These are phyloP conservation scores for Okapia johnstoni DNA, from an alignment of 2,113 vertebrate genomes.

Conservation along the genomic window DNA sequence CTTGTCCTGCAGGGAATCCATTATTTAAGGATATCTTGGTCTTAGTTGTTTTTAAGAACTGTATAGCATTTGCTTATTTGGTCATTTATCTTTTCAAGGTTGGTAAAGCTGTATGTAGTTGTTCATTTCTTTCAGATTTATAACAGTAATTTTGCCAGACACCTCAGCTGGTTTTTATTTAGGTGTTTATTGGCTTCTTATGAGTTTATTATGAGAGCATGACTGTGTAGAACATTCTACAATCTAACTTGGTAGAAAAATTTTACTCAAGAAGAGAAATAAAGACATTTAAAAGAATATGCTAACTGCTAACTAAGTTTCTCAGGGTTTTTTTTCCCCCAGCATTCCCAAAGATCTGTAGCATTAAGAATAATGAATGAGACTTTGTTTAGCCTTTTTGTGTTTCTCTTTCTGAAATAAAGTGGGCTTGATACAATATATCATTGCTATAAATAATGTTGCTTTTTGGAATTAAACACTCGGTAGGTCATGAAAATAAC, in stretches of 20 bases:
- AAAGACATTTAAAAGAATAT: neutral
- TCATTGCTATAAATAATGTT: conserved; percentile 24
- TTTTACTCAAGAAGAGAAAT: conserved; percentile 13
- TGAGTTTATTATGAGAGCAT: conserved; percentile 25
- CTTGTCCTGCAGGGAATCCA: neutral
- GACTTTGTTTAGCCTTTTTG: neutral
- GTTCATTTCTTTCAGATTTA: conserved; percentile 22
- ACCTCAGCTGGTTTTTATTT: neutral
- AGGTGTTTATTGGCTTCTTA: neutral
- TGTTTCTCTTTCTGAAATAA: conserved; percentile 50
- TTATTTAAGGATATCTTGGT: neutral
- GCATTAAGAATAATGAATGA: neutral
- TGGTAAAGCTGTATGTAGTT: conserved; percentile 13
- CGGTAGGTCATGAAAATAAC: neutral
- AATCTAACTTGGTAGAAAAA: conserved; percentile 27
- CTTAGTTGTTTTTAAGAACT: neutral
- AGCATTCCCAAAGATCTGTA: neutral
- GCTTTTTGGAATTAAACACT: neutral
- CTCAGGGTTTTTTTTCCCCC: neutral
- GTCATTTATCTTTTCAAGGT: neutral
- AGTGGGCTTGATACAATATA: neutral
- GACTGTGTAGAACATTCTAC: neutral
- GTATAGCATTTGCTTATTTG: neutral
- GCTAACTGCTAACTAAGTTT: neutral
- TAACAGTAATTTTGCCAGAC: neutral